Conservation (phyloP, 2,888 invertebrate genomes). For the Hedychridium roseum region DNA sequence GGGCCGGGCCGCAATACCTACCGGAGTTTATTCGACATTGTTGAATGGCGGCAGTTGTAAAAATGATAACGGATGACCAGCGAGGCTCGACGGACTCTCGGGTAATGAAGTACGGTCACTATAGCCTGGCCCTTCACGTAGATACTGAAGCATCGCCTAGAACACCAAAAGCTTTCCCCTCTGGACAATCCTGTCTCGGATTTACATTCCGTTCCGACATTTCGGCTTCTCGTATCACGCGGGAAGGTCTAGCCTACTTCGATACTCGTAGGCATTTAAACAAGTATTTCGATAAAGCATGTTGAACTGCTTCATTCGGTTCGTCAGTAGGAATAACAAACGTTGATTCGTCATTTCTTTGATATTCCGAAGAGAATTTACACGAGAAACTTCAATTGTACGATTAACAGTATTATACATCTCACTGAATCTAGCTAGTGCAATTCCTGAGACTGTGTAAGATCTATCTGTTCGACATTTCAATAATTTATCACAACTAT, state of each 20-base stretch:
- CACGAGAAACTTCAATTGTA: too few species aligned
- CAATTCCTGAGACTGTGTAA: too few species aligned
- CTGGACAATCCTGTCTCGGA: slow-evolving; percentile 44
- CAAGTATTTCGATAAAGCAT: too few species aligned
- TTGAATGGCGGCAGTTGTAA: slow-evolving; percentile 64
- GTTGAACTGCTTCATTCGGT: too few species aligned
- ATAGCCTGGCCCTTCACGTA: slow-evolving; percentile 43
- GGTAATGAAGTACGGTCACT: slow-evolving; percentile 64
- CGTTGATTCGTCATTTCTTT: too few species aligned
- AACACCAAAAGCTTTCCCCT: slow-evolving; percentile 35
- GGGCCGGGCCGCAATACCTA: slow-evolving; percentile 56
- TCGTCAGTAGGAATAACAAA: too few species aligned
- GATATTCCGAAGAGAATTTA: too few species aligned
- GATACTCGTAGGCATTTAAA: slow-evolving; percentile 1
- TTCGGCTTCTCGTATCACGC: background rate
- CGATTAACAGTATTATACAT: too few species aligned
- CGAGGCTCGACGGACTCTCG: slow-evolving; percentile 55
- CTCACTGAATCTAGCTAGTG: too few species aligned
- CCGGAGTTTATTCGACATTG: slow-evolving; percentile 64
- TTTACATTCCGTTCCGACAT: slow-evolving; percentile 43
- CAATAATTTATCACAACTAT: too few species aligned
- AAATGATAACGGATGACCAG: slow-evolving; percentile 64
- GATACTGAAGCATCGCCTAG: slow-evolving; percentile 41
- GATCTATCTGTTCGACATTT: too few species aligned
- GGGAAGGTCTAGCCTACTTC: slow-evolving; percentile 3